Conservation (phyloP, 2,888 invertebrate species). For the Sceliomorpha sp. region DNA sequence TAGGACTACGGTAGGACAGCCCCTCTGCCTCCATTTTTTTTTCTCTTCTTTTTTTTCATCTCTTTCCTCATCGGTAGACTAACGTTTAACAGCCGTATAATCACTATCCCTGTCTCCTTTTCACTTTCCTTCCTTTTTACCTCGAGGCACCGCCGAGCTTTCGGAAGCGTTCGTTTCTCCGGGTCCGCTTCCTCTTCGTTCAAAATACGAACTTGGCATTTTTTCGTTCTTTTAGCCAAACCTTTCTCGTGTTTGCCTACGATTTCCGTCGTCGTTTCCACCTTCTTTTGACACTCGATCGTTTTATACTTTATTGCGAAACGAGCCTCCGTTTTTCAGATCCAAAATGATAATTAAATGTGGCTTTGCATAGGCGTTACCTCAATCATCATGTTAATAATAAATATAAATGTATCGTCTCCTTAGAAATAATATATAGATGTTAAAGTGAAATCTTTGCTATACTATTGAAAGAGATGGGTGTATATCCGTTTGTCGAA, state of each 20-base stretch:
- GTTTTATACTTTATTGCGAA: too few relatives aligned
- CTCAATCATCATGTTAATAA: too few relatives aligned
- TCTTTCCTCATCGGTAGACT: constrained; percentile 22
- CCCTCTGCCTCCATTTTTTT: constrained; percentile 14
- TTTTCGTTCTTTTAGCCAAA: neutral
- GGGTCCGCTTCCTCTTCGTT: neutral
- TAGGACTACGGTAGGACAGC: constrained; percentile 5
- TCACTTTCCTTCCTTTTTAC: constrained; percentile 17
- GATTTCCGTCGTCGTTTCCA: neutral
- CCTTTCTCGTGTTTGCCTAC: neutral
- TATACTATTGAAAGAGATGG: too few relatives aligned
- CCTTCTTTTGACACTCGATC: neutral
- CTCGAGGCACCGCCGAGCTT: constrained; percentile 7
- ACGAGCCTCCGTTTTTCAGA: too few relatives aligned
- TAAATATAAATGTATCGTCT: too few relatives aligned
- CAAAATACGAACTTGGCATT: neutral
- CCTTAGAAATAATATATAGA: too few relatives aligned
- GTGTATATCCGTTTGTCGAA: too few relatives aligned
- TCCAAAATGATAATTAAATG: too few relatives aligned
- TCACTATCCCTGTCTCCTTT: constrained; percentile 46
- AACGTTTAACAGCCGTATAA: constrained; percentile 62
- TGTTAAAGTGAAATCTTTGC: too few relatives aligned
- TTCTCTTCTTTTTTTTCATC: constrained; percentile 2
- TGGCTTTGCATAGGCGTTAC: too few relatives aligned
- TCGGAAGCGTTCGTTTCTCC: constrained; percentile 11